Conservation (phyloP, 2,113 vertebrate species). For the Origma solitaria region DNA sequence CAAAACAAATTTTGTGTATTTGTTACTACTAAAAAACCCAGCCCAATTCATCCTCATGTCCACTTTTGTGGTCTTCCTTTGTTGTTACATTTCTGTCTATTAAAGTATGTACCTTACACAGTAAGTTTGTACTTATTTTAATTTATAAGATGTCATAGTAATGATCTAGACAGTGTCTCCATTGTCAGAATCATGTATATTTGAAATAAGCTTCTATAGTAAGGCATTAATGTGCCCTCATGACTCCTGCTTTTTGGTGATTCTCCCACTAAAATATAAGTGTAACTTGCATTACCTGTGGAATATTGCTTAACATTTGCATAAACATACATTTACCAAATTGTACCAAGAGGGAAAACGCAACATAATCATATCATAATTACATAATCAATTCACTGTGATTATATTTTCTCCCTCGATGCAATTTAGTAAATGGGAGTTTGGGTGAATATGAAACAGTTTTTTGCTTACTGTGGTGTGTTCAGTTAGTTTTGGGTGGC, state of each 20-base stretch:
- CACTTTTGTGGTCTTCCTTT: neutral
- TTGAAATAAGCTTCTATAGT: neutral
- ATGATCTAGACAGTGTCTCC: neutral
- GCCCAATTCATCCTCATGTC: neutral
- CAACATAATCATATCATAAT: constrained; percentile 66
- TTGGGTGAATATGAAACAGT: constrained; percentile 26
- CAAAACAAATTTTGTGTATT: neutral
- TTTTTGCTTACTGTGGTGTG: constrained; percentile 32
- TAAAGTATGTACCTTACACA: neutral
- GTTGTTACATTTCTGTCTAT: neutral
- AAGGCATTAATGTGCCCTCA: neutral
- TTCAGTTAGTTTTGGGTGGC: constrained; percentile 21
- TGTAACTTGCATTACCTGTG: constrained; percentile 47
- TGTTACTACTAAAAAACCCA: neutral
- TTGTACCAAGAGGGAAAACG: constrained; percentile 61
- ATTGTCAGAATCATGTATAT: neutral
- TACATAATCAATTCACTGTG: constrained; percentile 65
- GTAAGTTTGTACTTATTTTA: neutral
- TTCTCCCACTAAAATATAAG: neutral
- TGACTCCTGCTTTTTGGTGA: neutral
- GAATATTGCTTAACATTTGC: constrained; percentile 60
- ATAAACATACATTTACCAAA: constrained; percentile 66
- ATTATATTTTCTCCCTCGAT: constrained; percentile 70
- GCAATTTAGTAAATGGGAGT: constrained; percentile 60
- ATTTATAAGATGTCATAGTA: neutral